Evolutionary conservation across 2,797 vertebrate species (phyloP).

Genomic region (Lagothrix lagotricha): DNA sequence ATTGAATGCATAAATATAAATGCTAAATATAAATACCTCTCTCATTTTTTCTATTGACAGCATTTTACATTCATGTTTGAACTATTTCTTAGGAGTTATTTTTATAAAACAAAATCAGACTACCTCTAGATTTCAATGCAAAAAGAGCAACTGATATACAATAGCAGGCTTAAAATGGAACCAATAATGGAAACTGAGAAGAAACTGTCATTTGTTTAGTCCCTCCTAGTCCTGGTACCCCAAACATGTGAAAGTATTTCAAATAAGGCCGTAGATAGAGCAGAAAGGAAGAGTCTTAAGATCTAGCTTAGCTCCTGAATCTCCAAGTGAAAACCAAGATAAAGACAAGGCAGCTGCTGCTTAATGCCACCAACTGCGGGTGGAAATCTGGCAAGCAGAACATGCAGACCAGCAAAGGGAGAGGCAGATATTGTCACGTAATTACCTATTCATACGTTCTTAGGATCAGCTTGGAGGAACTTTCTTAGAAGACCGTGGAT

Average conservation of each 20-base stretch:
- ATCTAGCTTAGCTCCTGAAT: slow-evolving; percentile 42
- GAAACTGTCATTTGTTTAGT: background rate
- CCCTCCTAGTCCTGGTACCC: background rate
- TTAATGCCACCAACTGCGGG: slow-evolving; percentile 69
- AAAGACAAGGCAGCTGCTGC: slow-evolving; percentile 58
- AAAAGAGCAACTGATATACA: slow-evolving; percentile 13
- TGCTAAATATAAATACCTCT: background rate
- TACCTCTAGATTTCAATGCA: slow-evolving; percentile 39
- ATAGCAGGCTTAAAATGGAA: background rate
- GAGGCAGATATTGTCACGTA: background rate
- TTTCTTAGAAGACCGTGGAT: background rate
- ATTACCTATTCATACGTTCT: background rate
- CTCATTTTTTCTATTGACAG: background rate
- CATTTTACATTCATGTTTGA: background rate
- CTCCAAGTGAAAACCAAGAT: slow-evolving; percentile 47
- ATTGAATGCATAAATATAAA: background rate
- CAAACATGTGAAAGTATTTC: slow-evolving; percentile 38
- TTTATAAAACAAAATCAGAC: slow-evolving; percentile 30
- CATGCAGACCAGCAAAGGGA: slow-evolving; percentile 11
- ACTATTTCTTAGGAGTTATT: slow-evolving; percentile 31
- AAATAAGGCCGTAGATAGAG: background rate
- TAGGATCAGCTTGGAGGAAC: background rate
- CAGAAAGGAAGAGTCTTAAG: slow-evolving; percentile 61
- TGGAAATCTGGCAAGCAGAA: slow-evolving; percentile 20
- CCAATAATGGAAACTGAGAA: background rate